Evolutionary conservation across 1,140 invertebrate species (phyloP).

Genomic region (Dryas iulia): DNA sequence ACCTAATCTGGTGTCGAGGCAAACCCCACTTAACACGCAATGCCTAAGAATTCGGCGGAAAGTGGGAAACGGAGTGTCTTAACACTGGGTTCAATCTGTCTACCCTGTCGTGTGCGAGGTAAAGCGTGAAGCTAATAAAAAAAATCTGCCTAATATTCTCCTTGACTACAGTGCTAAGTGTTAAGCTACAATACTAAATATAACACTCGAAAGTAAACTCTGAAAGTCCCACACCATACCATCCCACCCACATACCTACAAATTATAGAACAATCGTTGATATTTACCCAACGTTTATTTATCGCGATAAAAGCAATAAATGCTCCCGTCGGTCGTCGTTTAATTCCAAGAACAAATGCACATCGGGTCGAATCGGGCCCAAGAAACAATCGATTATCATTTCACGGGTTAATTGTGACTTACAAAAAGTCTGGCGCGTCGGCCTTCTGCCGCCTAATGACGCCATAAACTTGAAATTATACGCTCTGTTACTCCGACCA

Average conservation of each 20-base stretch:
- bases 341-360: constrained; percentile 49
- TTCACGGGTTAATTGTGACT: constrained; percentile 71
- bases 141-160: too few species aligned
- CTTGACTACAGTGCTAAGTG: too few species aligned
- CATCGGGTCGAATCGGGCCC: constrained; percentile 48
- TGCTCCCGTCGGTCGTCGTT: constrained; percentile 26
- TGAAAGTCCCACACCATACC: too few species aligned
- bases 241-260: neutral
- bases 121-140: too few species aligned
- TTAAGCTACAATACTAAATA: too few species aligned
- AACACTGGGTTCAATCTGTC: too few species aligned
- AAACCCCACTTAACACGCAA: too few species aligned
- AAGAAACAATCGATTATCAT: constrained; percentile 74
- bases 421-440: constrained; percentile 56
- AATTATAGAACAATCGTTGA: neutral
- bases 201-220: too few species aligned
- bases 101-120: too few species aligned
- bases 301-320: constrained; percentile 10
- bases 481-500: constrained; percentile 60
- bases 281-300: neutral
- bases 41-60: too few species aligned
- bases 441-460: constrained; percentile 67
- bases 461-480: constrained; percentile 71
- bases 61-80: too few species aligned
- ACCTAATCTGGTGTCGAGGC: too few species aligned